phyloP scores from a whole-genome alignment of 2,888 invertebrate genomes.

The Synergus laeviventris region DNA sequence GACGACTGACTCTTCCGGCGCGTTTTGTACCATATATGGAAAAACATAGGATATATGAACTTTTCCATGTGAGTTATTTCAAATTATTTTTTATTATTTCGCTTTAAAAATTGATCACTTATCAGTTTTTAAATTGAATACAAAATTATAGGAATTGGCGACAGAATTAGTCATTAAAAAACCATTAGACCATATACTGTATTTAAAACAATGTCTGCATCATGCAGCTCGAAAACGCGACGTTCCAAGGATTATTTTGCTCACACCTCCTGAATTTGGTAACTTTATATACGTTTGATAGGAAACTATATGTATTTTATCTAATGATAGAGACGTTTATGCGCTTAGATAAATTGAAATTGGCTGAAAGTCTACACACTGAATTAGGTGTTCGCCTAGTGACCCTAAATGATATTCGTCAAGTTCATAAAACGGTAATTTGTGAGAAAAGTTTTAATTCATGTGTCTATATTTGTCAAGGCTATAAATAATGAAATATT shows the following conservation, averaged over 20 bases:
- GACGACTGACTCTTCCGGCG: conserved; percentile 62
- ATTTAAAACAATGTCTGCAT: conserved; percentile 79
- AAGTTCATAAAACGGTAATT: conserved; percentile 39
- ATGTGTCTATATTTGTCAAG: no score
- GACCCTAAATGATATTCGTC: conserved; percentile 54
- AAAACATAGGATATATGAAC: conserved; percentile 81
- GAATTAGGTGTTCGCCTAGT: conserved; percentile 58
- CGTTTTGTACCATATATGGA: conserved; percentile 82
- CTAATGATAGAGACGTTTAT: conserved; percentile 9
- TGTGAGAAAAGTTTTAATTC: not conserved
- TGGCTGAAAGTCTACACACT: conserved; percentile 58
- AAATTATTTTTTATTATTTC: not conserved
- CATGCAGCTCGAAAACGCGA: conserved; percentile 77
- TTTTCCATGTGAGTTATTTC: conserved; percentile 78
- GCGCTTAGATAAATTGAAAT: conserved; percentile 54
- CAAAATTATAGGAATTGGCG: conserved; percentile 78
- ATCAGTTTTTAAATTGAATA: not conserved
- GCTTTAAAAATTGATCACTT: not conserved
- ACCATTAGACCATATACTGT: conserved; percentile 81
- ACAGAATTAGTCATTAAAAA: conserved; percentile 79
- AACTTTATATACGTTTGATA: conserved; percentile 40
- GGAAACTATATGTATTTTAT: not conserved
- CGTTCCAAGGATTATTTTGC: conserved; percentile 78
- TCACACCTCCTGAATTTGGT: conserved; percentile 77
- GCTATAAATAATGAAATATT: no score